Base-by-base conservation (phyloP, 2,888 invertebrate genomes). In the Scaptomyza parva region DNA sequence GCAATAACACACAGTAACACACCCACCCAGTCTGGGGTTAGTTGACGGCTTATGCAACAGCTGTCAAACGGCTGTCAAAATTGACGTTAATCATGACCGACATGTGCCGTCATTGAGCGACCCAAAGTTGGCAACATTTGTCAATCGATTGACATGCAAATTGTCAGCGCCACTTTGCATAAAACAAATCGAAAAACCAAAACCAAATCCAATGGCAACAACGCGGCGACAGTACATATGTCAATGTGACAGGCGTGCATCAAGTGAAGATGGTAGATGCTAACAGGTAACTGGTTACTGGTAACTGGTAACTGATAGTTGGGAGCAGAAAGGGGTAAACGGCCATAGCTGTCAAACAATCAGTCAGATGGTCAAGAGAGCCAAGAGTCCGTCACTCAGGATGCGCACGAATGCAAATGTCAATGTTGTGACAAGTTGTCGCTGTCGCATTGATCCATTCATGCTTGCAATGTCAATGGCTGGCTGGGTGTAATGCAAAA, bases 351-450 rank as follows among this genome's bases (percentile, higher is more conserved):
- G 87, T 87, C 83, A 83, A 78, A 71, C 87, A 86, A 82, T 83
- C 87, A 81, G 82, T 83, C 76, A 76, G 74, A 58, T 69, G 73
- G 80, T 65, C 83, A 85, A 54, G 50, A 50, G 53, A 37, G 18
- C 50, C 37, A 26, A 58, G 67, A 79, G 71, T 84, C 80, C 62
- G 79, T 80, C 84, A 77, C 72, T 83, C 78, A 80, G 78, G 82
- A 80, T 82, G 87, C 79, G 86, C 82, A 78, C 84, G 85, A 84
- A 84, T 84, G 84, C 84, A 84, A 84, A 84, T 84, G 84, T 84
- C 88, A 87, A 78, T 83, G 73, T 60, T 79, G 75, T 77, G 88
- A 84, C 84, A 84, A 85, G 77, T 84, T 84, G 83, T 84, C 83
- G 75, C 37, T 66, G 72, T 74, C 61, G 48, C 57, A 67, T 69